A percentile compares a stretch with the other conserved stretches of the same genome.
Conservation (phyloP, 2,888 invertebrate genomes). For the Microchrysa polita region DNA sequence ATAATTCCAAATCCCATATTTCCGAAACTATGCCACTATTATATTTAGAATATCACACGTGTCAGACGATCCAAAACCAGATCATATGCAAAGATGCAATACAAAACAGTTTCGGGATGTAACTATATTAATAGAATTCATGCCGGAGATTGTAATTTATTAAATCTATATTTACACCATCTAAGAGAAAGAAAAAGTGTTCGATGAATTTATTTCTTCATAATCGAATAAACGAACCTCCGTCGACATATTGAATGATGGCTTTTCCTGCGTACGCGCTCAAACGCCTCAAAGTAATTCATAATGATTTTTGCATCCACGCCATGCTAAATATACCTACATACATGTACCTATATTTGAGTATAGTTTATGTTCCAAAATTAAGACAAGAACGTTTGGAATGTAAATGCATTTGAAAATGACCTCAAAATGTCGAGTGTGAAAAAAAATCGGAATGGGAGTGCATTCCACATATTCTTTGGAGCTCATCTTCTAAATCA, state of each 20-base stretch:
- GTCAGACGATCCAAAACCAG: no score
- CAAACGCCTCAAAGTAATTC: slow-evolving; percentile 13
- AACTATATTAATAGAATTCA: slow-evolving; percentile 36
- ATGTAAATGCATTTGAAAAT: slow-evolving; percentile 8
- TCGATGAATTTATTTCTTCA: neutral
- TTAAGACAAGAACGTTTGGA: slow-evolving; percentile 21
- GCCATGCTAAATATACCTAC: slow-evolving; percentile 24
- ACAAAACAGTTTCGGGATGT: slow-evolving; percentile 22
- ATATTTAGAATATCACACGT: no score
- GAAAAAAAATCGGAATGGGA: neutral
- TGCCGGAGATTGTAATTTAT: slow-evolving; percentile 8
- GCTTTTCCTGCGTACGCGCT: slow-evolving; percentile 24
- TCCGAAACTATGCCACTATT: no score
- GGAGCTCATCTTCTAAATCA: neutral
- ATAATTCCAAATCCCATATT: no score
- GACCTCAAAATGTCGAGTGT: neutral
- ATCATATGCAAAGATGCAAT: neutral
- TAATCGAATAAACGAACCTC: neutral
- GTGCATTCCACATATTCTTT: neutral
- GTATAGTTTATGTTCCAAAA: slow-evolving; percentile 1
- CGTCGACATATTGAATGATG: slow-evolving; percentile 21
- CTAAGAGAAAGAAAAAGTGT: neutral
- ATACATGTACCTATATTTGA: no score
- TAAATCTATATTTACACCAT: neutral
- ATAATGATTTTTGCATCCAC: slow-evolving; percentile 20